These are phyloP conservation scores for Orussus abietinus DNA, from an alignment of 1,140 invertebrate genomes.

Conservation along the genomic window DNA sequence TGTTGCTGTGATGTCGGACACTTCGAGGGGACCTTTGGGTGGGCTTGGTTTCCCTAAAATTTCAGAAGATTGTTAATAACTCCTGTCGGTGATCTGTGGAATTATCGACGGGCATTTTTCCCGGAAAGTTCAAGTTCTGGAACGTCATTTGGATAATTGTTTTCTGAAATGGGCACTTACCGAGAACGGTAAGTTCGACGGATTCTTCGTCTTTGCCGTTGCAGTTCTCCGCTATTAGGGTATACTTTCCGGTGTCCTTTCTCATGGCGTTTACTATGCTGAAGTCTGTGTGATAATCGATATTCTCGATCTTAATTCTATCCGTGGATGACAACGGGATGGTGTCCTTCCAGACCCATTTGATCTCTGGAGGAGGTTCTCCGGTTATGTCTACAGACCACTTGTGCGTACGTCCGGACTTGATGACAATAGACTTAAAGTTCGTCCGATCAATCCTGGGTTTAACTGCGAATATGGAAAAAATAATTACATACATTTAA, in stretches of 20 bases:
- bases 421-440: conserved; percentile 81
- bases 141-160: neutral
- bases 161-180: conserved; percentile 58
- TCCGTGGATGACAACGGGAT: conserved; percentile 77
- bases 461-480: conserved; percentile 62
- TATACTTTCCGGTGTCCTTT: conserved; percentile 89
- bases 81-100: neutral
- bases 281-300: conserved; percentile 90
- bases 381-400: conserved; percentile 88
- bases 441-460: conserved; percentile 89
- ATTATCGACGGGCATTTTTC: too few relatives aligned
- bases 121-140: conserved; percentile 3
- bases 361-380: conserved; percentile 82
- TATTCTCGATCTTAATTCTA: conserved; percentile 83
- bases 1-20: conserved; percentile 80
- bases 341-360: conserved; percentile 83
- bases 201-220: conserved; percentile 87
- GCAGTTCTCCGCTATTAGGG: conserved; percentile 81
- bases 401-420: conserved; percentile 85
- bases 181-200: conserved; percentile 86
- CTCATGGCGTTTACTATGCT: conserved; percentile 76
- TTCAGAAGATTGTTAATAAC: conserved; percentile 7
- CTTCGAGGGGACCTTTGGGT: conserved; percentile 86
- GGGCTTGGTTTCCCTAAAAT: conserved; percentile 65
- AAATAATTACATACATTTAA: conserved; percentile 5